A percentile compares a stretch with the other conserved stretches of the same genome.
Evolutionary conservation across 2,888 invertebrate genomes (phyloP).

Genomic region (Tenthredo scrophulariae): DNA sequence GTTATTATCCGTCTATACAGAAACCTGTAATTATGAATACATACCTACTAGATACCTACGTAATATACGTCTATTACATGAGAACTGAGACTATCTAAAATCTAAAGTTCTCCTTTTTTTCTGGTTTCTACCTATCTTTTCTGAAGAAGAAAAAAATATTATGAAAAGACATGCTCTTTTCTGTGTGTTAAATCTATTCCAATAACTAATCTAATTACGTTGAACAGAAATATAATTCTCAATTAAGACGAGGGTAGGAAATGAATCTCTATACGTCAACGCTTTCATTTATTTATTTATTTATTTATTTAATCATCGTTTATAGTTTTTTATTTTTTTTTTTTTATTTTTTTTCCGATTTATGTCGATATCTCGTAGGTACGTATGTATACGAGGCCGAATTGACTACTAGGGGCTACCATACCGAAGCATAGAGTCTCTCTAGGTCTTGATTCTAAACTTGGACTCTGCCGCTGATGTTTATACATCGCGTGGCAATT

Average conservation of each 20-base stretch:
- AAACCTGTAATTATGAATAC: conserved; percentile 34
- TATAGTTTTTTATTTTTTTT: neutral
- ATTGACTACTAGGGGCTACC: conserved; percentile 10
- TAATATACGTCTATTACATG: neutral
- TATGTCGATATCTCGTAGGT: neutral
- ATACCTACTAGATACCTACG: neutral
- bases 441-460: conserved; percentile 48
- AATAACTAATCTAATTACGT: neutral
- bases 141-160: neutral
- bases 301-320: too few relatives aligned
- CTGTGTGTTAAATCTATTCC: neutral
- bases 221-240: neutral
- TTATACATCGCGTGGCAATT: conserved; percentile 49
- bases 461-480: conserved; percentile 45
- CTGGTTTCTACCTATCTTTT: neutral
- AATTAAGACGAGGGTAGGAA: neutral
- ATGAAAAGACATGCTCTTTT: neutral
- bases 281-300: too few relatives aligned
- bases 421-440: neutral
- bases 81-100: neutral
- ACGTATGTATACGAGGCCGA: neutral
- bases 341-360: neutral
- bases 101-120: neutral
- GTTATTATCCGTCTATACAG: conserved; percentile 12
- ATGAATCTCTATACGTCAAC: neutral